Conservation (phyloP, 2,797 vertebrate genomes). For the Acanthornis magna region DNA sequence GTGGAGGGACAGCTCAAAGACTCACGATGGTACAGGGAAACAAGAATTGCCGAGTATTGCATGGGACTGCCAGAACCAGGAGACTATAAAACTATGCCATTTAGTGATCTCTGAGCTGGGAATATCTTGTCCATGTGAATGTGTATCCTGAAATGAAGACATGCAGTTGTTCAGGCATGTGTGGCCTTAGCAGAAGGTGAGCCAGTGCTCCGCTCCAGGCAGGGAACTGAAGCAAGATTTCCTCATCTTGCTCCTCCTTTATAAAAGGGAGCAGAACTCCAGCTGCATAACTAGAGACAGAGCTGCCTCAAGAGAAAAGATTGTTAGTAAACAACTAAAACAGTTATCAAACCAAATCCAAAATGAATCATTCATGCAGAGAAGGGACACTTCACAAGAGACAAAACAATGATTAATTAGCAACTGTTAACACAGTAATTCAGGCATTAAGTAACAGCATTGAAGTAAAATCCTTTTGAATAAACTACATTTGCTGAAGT, state of each 20-base stretch:
- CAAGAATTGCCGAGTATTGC: not conserved
- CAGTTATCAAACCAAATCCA: constrained; percentile 41
- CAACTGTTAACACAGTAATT: constrained; percentile 43
- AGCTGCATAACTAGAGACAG: constrained; percentile 23
- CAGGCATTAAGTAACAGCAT: constrained; percentile 12
- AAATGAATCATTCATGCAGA: constrained; percentile 39
- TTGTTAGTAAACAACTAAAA: constrained; percentile 53
- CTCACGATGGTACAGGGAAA: not conserved
- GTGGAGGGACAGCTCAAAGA: not conserved
- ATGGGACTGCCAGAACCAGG: not conserved
- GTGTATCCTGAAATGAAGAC: not conserved
- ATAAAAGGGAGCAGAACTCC: not conserved
- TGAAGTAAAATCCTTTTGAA: constrained; percentile 40
- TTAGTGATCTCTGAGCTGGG: not conserved
- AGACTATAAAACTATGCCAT: not conserved
- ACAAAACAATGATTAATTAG: constrained; percentile 65
- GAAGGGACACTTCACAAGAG: constrained; percentile 46
- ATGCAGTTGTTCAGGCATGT: not conserved
- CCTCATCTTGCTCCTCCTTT: not conserved
- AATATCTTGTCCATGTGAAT: not conserved
- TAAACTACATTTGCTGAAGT: constrained; percentile 15
- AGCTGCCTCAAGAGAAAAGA: constrained; percentile 33
- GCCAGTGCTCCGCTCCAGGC: not conserved
- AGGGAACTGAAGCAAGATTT: not conserved
- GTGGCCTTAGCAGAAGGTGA: not conserved